phyloP scores from a whole-genome alignment of 2,113 vertebrate genomes.

The Paradisaea rubra region DNA sequence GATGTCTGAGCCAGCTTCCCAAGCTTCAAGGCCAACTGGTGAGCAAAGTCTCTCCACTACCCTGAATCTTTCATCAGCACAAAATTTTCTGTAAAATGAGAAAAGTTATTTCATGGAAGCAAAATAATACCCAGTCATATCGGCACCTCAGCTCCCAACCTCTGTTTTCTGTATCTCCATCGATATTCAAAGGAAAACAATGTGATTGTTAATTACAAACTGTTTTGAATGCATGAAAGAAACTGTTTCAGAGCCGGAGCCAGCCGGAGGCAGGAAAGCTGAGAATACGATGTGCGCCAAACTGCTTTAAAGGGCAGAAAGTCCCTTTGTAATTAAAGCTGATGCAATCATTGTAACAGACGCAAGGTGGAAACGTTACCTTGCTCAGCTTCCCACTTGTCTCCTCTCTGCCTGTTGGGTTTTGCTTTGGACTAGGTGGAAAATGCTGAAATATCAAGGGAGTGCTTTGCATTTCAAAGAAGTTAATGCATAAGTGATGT shows the following conservation, averaged over 20 bases:
- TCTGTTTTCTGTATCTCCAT: background rate
- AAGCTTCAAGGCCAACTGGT: background rate
- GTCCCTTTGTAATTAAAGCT: constrained; percentile 46
- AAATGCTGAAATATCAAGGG: constrained; percentile 23
- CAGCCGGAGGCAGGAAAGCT: background rate
- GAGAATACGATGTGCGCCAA: background rate
- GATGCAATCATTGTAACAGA: constrained; percentile 35
- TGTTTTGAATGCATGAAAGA: constrained; percentile 41
- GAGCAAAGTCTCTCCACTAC: background rate
- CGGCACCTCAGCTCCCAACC: background rate
- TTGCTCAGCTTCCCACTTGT: background rate
- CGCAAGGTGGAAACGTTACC: constrained; percentile 41
- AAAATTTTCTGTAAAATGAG: constrained; percentile 7
- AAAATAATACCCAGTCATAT: background rate
- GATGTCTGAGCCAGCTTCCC: background rate
- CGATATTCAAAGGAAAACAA: constrained; percentile 39
- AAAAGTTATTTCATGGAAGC: background rate
- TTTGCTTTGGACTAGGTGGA: constrained; percentile 4
- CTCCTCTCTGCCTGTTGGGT: background rate
- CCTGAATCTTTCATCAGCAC: background rate
- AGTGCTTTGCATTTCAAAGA: constrained; percentile 28
- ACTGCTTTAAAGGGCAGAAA: constrained; percentile 34
- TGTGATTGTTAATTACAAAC: constrained; percentile 50
- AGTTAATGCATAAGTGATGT: background rate
- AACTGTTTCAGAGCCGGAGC: background rate